Base-by-base conservation (phyloP, 2,888 invertebrate genomes). In the Epinotia brunnichana region DNA sequence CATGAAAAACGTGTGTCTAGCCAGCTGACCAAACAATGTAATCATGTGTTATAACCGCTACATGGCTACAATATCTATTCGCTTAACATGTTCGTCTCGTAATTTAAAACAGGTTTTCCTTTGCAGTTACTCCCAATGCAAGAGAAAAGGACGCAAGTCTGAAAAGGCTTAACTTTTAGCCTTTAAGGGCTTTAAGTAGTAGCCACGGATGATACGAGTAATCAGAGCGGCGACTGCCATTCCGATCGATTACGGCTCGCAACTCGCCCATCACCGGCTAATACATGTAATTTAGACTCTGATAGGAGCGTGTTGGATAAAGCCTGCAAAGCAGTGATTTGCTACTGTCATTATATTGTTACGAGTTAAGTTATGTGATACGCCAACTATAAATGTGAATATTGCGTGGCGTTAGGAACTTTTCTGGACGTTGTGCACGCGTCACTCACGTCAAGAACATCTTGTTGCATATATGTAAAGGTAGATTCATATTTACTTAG, bases 231-330 rank as follows among this genome's bases (percentile, higher is more conserved):
- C 44, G 35, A 15, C 54, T 39, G 66, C 41, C 56, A 66, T 66
- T 39, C 21, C 19, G 54, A n/a, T 17, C 66, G 66, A 66, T 66
- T 66, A 56, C 54, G 9, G 63, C 39, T 41, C 24, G 21, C 41
- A 24, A 21, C 21, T 66, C 19, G 54, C 66, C 66, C 21, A 66
- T 56, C 66, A 56, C 41, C 39, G 66, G 11, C 41, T 56, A 66
- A 66, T 54, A 41, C 41, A 41, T 66, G 66, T 66, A 66, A 66
- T 66, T 10, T 54, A 56, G 53, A 10, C 54, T 44, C 41, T 66
- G 66, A 66, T 66, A n/a, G 54, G 66, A 51, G 51, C 63, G n/a
- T 66, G 66, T 66, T 66, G 39, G n/a, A 15, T 41, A n/a, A 66
- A 56, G 66, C 54, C 54, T 41, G 41, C 41, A 41, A 66, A 56